Evolutionary conservation across 2,113 vertebrate species (phyloP).

Genomic region (Python bivittatus): DNA sequence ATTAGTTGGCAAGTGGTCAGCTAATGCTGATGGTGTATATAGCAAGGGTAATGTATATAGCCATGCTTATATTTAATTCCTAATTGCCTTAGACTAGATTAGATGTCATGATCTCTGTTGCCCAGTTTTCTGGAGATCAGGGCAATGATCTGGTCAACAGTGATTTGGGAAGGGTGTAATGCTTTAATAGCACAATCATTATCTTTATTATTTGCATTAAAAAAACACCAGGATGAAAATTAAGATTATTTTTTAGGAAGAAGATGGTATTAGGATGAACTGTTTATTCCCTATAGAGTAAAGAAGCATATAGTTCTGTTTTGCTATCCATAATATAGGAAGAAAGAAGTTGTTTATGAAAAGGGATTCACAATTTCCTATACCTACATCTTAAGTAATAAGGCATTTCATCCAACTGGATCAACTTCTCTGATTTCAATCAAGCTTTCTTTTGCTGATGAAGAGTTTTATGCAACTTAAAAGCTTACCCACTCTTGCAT

Average conservation of each 20-base stretch:
- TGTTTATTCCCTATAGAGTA: neutral
- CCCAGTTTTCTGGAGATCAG: neutral
- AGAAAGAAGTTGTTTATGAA: rapidly evolving
- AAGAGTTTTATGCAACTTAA: neutral
- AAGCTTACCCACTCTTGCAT: neutral
- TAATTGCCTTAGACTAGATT: neutral
- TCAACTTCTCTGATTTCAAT: neutral
- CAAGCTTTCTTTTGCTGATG: neutral
- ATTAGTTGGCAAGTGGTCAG: neutral
- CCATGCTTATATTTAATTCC: neutral
- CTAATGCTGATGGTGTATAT: no score
- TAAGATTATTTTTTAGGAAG: neutral
- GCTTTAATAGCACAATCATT: neutral
- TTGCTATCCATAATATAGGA: rapidly evolving
- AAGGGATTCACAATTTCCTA: neutral
- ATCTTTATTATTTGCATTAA: neutral
- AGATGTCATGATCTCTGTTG: neutral
- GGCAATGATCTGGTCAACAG: neutral
- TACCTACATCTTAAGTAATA: neutral
- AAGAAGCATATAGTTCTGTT: neutral
- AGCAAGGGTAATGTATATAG: neutral
- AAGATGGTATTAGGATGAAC: neutral
- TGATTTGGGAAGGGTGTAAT: neutral
- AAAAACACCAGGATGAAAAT: neutral
- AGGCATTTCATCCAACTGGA: neutral